Conservation (phyloP, 1,140 invertebrate species). For the Euura lappo region DNA sequence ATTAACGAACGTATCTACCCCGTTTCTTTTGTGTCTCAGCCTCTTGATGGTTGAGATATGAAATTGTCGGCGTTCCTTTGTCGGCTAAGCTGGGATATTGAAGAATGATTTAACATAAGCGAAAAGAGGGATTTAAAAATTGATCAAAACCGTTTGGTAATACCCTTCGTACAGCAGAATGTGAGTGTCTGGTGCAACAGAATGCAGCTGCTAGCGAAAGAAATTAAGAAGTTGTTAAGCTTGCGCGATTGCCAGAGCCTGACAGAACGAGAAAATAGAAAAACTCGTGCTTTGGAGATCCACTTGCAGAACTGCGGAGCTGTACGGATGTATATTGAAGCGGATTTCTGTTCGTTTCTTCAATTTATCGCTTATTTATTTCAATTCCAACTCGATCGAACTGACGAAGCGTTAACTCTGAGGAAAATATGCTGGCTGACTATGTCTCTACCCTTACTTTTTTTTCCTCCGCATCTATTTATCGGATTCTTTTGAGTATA, state of each 20-base stretch:
- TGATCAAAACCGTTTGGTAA: neutral
- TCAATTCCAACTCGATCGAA: slow-evolving; percentile 3
- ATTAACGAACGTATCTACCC: neutral
- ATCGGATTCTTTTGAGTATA: neutral
- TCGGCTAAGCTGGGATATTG: neutral
- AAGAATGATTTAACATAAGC: neutral
- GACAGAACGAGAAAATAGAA: no score
- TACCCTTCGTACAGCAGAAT: neutral
- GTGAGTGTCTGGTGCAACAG: neutral
- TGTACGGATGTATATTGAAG: neutral
- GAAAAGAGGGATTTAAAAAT: neutral
- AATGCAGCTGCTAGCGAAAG: neutral
- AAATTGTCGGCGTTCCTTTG: neutral
- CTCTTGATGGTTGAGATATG: neutral
- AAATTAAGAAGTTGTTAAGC: slow-evolving; percentile 7
- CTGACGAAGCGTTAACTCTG: neutral
- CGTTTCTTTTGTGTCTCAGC: neutral
- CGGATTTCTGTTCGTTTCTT: slow-evolving; percentile 1
- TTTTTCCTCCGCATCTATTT: neutral
- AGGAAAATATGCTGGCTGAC: neutral
- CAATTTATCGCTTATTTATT: slow-evolving; percentile 2
- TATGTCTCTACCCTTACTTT: no score
- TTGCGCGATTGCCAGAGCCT: neutral
- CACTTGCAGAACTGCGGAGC: no score
- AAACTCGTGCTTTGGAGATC: no score